Base-by-base conservation (phyloP, 2,113 vertebrate genomes). In the Tragelaphus buxtoni region DNA sequence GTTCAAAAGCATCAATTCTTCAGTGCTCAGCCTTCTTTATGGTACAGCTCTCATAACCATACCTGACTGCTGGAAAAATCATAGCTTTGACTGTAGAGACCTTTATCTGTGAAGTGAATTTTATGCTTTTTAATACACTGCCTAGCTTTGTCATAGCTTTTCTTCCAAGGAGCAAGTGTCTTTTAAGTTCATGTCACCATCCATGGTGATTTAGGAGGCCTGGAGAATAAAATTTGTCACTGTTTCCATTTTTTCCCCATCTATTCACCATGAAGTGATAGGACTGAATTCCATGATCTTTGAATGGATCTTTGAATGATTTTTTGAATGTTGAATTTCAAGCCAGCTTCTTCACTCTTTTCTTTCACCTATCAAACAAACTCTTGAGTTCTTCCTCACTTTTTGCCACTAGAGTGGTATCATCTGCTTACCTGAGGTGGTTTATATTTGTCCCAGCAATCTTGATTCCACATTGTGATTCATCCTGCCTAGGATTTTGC, bases 181-280 rank as follows among this genome's bases (percentile, higher is more conserved):
- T 42, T 12, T 42, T 39, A 72, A 74, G 24, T 74, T 74, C 69
- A 74, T 12, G 35, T 74, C 22, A 42, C 35, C 35, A 74, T 74
- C 35, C 5, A 2, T 0, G 0, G 69, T 42, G 35, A 74, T 74
- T 24, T 74, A 24, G 69, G 11, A 74, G 35, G 35, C 20, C 69
- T 42, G 22, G 69, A 74, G 35, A 74, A 74, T 13, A 26, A 74
- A 42, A 42, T 74, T 13, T 74, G 35, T 26, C 22, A 74, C 35
- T 72, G 35, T 26, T 42, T 24, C 6, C 69, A 74, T 42, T 74
- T 74, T 72, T 74, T 26, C 9, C 69, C 35, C 11, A 10, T 35
- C 65, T 69, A 13, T 74, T 42, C 42, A 20, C 5, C 35, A 13
- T 74, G 11, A 74, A 74, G 22, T 74, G 69, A 26, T 74, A 39